Evolutionary conservation across 2,888 invertebrate species (phyloP).

Genomic region (Dynastes grantii): DNA sequence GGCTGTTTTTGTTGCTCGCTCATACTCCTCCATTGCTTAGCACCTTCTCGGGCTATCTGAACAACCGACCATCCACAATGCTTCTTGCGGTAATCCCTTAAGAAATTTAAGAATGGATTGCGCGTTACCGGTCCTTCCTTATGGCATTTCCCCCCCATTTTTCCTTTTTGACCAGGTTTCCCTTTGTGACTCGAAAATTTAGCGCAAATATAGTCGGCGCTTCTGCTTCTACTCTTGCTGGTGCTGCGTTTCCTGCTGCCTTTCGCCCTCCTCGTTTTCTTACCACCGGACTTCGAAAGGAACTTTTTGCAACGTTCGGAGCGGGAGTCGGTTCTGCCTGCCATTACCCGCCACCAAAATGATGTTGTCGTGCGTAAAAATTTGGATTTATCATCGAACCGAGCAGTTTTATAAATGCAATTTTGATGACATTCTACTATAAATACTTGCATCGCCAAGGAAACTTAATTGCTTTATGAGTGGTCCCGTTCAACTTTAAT

Average conservation of each 20-base stretch:
- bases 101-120: slow-evolving; percentile 64
- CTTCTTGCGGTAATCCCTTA: slow-evolving; percentile 60
- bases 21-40: slow-evolving; percentile 63
- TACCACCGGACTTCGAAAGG: too few relatives aligned
- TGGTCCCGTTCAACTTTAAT: too few relatives aligned
- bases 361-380: neutral
- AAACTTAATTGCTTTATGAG: too few relatives aligned
- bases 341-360: slow-evolving; percentile 6
- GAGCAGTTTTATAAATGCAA: too few relatives aligned
- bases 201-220: neutral
- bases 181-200: neutral
- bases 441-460: too few relatives aligned
- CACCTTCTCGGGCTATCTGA: slow-evolving; percentile 64
- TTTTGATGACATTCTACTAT: too few relatives aligned
- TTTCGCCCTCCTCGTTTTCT: too few relatives aligned
- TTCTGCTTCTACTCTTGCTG: too few relatives aligned
- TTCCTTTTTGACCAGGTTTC: neutral
- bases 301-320: neutral
- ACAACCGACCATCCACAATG: slow-evolving; percentile 61
- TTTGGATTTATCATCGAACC: too few relatives aligned
- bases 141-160: slow-evolving; percentile 13
- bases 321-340: neutral
- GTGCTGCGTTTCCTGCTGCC: too few relatives aligned
- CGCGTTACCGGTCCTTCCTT: slow-evolving; percentile 50
- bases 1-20: slow-evolving; percentile 53